phyloP scores from a whole-genome alignment of 2,888 invertebrate species.

The Noctua janthina region DNA sequence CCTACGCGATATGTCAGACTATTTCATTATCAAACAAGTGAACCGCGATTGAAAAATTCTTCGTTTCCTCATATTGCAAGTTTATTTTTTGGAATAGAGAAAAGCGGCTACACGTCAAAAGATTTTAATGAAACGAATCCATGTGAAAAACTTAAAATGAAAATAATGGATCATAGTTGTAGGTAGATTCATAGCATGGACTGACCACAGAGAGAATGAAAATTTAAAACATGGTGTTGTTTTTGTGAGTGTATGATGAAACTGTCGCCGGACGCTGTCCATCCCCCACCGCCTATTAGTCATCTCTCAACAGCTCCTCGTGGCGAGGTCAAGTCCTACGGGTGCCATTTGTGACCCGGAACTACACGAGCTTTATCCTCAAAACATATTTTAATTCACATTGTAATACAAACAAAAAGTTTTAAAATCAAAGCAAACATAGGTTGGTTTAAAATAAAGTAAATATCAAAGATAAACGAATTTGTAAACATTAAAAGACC shows the following conservation, averaged over 20 bases:
- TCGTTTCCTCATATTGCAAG: neutral
- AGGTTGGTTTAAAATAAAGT: slow-evolving; percentile 7
- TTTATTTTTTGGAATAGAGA: neutral
- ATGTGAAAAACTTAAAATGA: neutral
- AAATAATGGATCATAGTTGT: neutral
- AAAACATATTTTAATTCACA: slow-evolving; percentile 46
- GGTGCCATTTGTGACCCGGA: slow-evolving; percentile 50
- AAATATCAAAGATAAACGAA: slow-evolving; percentile 1
- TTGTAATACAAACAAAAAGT: slow-evolving; percentile 27
- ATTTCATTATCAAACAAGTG: slow-evolving; percentile 16
- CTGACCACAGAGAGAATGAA: neutral
- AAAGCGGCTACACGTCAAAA: neutral
- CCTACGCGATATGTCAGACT: neutral
- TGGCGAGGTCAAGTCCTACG: slow-evolving; percentile 55
- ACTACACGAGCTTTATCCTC: slow-evolving; percentile 52
- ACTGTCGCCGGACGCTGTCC: slow-evolving; percentile 28
- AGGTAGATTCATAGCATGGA: neutral
- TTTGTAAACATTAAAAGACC: neutral
- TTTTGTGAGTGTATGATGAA: slow-evolving; percentile 27
- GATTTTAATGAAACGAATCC: neutral
- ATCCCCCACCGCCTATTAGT: slow-evolving; percentile 54
- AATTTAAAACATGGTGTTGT: neutral
- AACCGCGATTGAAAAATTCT: neutral
- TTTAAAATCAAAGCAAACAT: slow-evolving; percentile 35
- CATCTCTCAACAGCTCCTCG: slow-evolving; percentile 35